phyloP scores from a whole-genome alignment of 2,797 vertebrate species.

The Molossus molossus region DNA sequence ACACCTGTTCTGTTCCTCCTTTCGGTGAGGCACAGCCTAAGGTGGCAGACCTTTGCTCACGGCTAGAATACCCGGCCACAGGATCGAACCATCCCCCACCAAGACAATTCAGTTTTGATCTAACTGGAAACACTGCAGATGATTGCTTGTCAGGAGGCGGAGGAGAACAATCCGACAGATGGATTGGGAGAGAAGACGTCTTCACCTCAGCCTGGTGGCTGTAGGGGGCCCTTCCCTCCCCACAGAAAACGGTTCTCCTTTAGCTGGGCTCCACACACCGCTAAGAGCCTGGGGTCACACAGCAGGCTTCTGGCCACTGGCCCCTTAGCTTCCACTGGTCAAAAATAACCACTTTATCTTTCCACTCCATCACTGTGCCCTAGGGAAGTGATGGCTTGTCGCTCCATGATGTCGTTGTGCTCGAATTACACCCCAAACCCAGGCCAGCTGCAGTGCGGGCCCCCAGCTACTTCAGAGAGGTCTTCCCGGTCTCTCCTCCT shows the following conservation, averaged over 20 bases:
- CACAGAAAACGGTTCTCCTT: background rate
- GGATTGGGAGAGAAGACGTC: background rate
- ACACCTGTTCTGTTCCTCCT: background rate
- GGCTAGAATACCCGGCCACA: background rate
- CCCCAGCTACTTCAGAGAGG: background rate
- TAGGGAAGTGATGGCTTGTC: background rate
- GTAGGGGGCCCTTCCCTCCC: background rate
- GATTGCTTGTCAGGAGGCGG: background rate
- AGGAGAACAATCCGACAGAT: background rate
- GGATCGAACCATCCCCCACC: background rate
- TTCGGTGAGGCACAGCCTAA: background rate
- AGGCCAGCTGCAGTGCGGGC: constrained; percentile 6
- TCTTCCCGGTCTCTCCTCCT: background rate
- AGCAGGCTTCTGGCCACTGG: background rate
- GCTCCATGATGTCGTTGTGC: background rate
- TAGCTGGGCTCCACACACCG: background rate
- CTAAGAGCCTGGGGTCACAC: background rate
- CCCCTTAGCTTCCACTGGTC: background rate
- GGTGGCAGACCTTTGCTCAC: background rate
- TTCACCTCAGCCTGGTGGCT: background rate
- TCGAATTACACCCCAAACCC: background rate
- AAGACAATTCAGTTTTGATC: background rate
- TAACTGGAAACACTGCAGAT: background rate
- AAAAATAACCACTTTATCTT: constrained; percentile 11
- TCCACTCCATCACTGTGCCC: background rate